Evolutionary conservation across 2,888 invertebrate species (phyloP), one percentile per base, ranked within the genome.

Genomic region (Microplitis deprimator): DNA sequence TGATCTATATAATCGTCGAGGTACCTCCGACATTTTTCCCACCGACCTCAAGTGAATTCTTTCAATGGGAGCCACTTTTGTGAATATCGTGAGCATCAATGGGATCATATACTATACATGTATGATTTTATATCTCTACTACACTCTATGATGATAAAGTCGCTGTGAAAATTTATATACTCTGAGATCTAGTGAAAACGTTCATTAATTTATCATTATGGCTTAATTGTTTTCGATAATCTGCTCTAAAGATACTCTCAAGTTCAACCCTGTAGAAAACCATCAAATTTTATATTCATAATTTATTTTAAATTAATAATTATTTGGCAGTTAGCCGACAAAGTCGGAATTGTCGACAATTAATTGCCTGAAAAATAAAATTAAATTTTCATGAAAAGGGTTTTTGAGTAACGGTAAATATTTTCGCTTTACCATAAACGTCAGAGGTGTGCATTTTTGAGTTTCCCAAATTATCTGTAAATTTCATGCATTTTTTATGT

Each of bases 1-100:
- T 77, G 77, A 77, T 77, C 70, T 74, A 77, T 77, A 77, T 59
- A 41, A 73, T 65, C 29, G 40, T 50, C 67, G 59, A 50, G 65
- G 67, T 68, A 29, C 16, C 73, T 50, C 16, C 69, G 65, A 73
- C 70, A 70, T 77, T 77, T 77, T 77, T 77, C 77, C 77, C 77
- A 77, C 73, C 77, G 70, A 70, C 70, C 39, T 38, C 65, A 17
- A 59, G 67, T 73, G 64, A 40, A 70, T 64, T 73, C 73, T 77
- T 70, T 69, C 70, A 77, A 64, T 70, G 64, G 69, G 65, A 67
- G 67, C 67, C 29, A 67, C 50, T 64, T 65, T 72, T 16, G 10
- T 73, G 38, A 13, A 50, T 20, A 50, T n/a, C 62, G 6, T 29
- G 13, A 59, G 20, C 77, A 70, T 77, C 77, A 77, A 77, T 77